These are phyloP conservation scores for Rhopilema esculentum DNA, from an alignment of 30 jellyfish, hydroid and myxozoan species.

Conservation along the genomic window DNA sequence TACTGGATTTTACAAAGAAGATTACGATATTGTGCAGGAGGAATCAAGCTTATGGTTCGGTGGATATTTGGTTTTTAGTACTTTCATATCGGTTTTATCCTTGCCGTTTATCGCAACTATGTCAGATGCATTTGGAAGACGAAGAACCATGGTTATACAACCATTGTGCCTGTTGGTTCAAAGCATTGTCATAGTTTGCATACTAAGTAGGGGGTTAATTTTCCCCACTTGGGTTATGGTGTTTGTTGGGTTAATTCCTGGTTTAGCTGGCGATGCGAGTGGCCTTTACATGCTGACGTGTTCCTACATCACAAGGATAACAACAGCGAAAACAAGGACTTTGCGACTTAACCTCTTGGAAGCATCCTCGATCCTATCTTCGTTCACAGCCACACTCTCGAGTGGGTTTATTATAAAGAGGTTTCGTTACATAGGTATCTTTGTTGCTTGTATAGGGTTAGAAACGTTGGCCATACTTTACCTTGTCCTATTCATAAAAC, in stretches of 20 bases:
- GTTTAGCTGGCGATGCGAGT: neutral
- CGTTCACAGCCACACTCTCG: constrained; percentile 3
- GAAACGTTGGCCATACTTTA: neutral
- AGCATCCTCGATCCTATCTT: neutral
- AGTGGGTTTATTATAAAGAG: constrained; percentile 20
- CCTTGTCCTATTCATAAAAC: neutral
- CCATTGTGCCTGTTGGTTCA: neutral
- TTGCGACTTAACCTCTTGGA: constrained; percentile 9
- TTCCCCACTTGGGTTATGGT: neutral
- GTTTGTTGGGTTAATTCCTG: neutral
- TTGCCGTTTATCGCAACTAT: constrained; percentile 33
- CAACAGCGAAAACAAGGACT: constrained; percentile 4
- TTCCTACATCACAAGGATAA: constrained; percentile 1
- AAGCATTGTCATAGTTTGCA: neutral
- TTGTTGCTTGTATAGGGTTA: neutral
- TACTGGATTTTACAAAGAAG: constrained; percentile 28
- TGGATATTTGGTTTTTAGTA: neutral
- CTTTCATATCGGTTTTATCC: neutral
- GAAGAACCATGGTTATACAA: neutral
- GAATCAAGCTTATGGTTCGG: constrained; percentile 40
- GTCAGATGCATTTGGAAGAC: neutral
- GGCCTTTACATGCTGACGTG: constrained; percentile 1
- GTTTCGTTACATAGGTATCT: neutral
- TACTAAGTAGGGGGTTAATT: neutral
- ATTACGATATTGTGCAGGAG: constrained; percentile 16